A percentile compares a stretch with the other conserved stretches of the same genome.
These are phyloP conservation scores for Pemphredon lugubris DNA, from an alignment of 2,888 invertebrate species.

Conservation along the genomic window DNA sequence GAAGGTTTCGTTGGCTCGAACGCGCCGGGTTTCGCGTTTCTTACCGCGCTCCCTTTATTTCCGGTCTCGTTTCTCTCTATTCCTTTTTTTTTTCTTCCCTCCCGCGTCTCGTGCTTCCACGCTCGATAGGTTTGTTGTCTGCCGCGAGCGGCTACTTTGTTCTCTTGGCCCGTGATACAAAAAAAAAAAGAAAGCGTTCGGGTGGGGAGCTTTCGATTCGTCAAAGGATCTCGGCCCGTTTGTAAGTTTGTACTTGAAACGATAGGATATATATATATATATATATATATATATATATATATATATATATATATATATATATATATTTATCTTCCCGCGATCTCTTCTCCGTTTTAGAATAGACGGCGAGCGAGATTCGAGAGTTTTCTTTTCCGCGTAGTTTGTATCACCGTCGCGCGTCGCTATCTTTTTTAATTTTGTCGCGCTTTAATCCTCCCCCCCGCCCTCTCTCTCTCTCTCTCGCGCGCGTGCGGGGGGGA, in stretches of 20 bases:
- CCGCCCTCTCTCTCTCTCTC: background rate
- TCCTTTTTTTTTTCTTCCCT: background rate
- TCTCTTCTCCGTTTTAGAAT: background rate
- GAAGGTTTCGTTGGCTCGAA: no score
- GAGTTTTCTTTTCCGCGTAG: background rate
- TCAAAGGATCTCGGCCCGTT: background rate
- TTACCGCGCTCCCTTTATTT: constrained; percentile 14
- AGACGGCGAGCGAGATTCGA: background rate
- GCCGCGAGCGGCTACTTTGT: constrained; percentile 2
- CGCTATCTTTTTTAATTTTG: no score
- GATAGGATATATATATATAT: no score
- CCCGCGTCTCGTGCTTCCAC: background rate
- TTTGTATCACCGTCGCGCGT: no score
- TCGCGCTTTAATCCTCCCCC: background rate
- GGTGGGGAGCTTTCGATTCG: background rate
- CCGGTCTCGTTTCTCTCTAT: constrained; percentile 14
- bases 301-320: no score
- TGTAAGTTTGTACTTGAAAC: background rate
- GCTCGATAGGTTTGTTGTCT: constrained; percentile 26
- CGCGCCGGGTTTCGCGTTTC: no score
- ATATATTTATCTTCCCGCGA: constrained; percentile 4
- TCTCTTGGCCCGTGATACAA: background rate
- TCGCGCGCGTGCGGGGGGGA: background rate
- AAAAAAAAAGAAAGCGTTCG: constrained; percentile 22
- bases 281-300: no score